Evolutionary conservation across 2,888 invertebrate genomes (phyloP).

Genomic region (Acleris holmiana): DNA sequence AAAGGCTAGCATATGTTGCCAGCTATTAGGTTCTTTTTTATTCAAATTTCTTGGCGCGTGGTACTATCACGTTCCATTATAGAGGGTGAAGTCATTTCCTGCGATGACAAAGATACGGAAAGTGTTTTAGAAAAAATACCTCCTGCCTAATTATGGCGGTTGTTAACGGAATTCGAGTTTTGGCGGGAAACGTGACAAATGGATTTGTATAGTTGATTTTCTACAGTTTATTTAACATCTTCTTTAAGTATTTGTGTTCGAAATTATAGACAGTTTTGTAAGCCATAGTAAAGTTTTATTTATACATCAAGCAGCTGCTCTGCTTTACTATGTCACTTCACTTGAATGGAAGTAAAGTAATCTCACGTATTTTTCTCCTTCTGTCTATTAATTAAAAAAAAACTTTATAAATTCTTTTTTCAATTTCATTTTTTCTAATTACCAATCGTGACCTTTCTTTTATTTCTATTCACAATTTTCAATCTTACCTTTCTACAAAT

Average conservation of each 20-base stretch:
- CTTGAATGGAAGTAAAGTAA: no score
- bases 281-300: no score
- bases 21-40: constrained; percentile 53
- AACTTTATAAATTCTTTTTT: neutral
- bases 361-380: no score
- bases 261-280: neutral
- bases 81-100: constrained; percentile 75
- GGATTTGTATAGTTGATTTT: constrained; percentile 13
- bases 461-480: neutral
- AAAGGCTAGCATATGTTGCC: constrained; percentile 52
- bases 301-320: no score
- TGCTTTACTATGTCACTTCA: no score
- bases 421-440: neutral
- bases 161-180: constrained; percentile 49
- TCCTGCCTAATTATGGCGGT: constrained; percentile 50
- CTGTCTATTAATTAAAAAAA: no score
- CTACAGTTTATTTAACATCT: constrained; percentile 20
- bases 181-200: constrained; percentile 50
- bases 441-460: neutral
- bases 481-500: neutral
- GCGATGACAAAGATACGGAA: constrained; percentile 75
- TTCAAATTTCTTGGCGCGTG: constrained; percentile 63
- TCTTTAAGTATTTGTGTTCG: neutral
- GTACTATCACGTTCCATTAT: constrained; percentile 58
- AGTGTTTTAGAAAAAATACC: constrained; percentile 49